phyloP scores from a whole-genome alignment of 2,797 vertebrate genomes.

The Sebastes glaucus region DNA sequence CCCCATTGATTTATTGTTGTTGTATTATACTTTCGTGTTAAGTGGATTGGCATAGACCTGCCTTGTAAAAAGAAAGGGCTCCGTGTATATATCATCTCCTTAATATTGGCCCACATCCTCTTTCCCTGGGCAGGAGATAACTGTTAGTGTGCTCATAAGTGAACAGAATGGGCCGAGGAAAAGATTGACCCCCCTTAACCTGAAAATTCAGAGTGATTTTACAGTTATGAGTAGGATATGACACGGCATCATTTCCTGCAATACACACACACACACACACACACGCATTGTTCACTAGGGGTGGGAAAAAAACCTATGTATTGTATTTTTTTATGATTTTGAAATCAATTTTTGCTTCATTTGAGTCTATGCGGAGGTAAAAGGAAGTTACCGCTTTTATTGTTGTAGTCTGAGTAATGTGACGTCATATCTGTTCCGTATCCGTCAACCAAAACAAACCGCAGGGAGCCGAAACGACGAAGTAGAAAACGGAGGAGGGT shows the following conservation, averaged over 20 bases:
- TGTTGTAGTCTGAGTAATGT: too few relatives aligned
- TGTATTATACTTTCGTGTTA: slow-evolving; percentile 73
- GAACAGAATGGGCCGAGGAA: neutral
- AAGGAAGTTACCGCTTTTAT: too few relatives aligned
- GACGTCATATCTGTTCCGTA: too few relatives aligned
- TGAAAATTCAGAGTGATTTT: neutral
- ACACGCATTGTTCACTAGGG: too few relatives aligned
- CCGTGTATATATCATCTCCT: slow-evolving; percentile 43
- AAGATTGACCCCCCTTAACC: neutral
- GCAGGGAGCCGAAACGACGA: too few relatives aligned
- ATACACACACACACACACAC: neutral
- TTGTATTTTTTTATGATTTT: too few relatives aligned
- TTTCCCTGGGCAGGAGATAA: neutral
- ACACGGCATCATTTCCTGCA: slow-evolving; percentile 32
- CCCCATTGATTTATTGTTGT: slow-evolving; percentile 72
- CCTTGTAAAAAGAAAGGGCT: slow-evolving; percentile 47
- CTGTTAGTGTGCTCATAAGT: neutral
- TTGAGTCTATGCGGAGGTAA: too few relatives aligned
- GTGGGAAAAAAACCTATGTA: too few relatives aligned
- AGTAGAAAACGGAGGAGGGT: too few relatives aligned
- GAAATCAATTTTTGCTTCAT: too few relatives aligned
- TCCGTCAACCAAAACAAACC: too few relatives aligned
- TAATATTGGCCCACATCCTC: slow-evolving; percentile 40
- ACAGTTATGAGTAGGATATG: slow-evolving; percentile 8
- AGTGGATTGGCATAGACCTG: slow-evolving; percentile 66